phyloP scores from a whole-genome alignment of 2,113 vertebrate genomes.

The rat (Rattus norvegicus) region DNA sequence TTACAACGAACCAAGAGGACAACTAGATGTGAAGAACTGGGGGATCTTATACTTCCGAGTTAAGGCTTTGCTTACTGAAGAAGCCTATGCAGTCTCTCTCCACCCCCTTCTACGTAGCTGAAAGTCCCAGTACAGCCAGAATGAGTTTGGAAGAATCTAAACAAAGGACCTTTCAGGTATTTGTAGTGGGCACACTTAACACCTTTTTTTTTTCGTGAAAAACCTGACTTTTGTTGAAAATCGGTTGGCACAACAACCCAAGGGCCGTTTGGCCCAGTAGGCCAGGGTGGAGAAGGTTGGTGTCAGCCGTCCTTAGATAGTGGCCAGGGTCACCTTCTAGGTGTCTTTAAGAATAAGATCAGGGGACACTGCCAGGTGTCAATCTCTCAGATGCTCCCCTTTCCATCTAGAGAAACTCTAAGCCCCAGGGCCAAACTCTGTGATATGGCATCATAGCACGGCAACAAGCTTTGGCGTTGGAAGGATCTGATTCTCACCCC shows the following conservation, averaged over 20 bases:
- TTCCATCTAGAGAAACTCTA: background rate
- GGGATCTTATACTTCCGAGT: background rate
- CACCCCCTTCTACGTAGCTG: background rate
- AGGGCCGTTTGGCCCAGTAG: background rate
- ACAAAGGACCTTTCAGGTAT: slow-evolving; percentile 72
- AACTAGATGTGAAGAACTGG: background rate
- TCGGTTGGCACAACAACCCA: background rate
- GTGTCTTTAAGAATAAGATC: background rate
- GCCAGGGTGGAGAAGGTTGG: background rate
- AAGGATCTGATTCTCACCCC: background rate
- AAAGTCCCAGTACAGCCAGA: background rate
- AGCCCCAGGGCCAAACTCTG: background rate
- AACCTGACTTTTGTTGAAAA: background rate
- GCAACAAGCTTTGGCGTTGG: background rate
- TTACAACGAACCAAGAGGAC: background rate
- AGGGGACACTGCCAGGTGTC: background rate
- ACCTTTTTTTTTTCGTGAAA: background rate
- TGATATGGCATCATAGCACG: background rate
- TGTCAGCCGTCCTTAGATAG: background rate
- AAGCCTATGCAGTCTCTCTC: background rate
- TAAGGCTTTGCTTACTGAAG: background rate
- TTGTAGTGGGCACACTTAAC: background rate
- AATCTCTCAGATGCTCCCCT: background rate
- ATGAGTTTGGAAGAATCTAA: background rate
- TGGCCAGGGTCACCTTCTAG: background rate